These are phyloP conservation scores for Leucophenga varia DNA, from an alignment of 1,140 invertebrate species.

Conservation along the genomic window DNA sequence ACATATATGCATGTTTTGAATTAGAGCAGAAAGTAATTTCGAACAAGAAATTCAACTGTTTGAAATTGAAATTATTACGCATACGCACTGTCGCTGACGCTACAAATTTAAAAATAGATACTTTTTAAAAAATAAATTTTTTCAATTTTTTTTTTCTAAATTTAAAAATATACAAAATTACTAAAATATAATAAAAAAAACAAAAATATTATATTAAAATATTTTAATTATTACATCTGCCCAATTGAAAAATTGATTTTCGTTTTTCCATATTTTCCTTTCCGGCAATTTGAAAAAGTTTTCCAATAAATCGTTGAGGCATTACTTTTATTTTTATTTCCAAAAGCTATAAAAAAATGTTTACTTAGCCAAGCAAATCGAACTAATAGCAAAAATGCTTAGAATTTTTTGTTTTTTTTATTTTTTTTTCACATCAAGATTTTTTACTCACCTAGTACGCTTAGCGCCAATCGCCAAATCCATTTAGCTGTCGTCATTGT, in stretches of 20 bases:
- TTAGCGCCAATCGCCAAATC: conserved; percentile 39
- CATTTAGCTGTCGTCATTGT: conserved; percentile 55
- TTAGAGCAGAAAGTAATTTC: conserved; percentile 13
- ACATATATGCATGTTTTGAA: conserved; percentile 27
- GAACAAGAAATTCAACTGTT: conserved; percentile 5
- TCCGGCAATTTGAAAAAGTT: not conserved
- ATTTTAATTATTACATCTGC: too few species aligned
- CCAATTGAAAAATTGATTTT: too few species aligned
- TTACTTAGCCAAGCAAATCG: conserved; percentile 27
- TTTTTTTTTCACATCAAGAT: not conserved
- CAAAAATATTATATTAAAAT: too few species aligned
- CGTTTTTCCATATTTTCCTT: too few species aligned
- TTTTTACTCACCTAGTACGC: conserved; percentile 38
- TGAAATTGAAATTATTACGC: conserved; percentile 18
- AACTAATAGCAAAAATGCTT: conserved; percentile 37
- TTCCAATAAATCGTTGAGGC: too few species aligned
- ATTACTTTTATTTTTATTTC: too few species aligned
- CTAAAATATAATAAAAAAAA: conserved; percentile 12
- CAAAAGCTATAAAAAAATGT: too few species aligned
- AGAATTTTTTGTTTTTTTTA: not conserved
- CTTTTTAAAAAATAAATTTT: too few species aligned
- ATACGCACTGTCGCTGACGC: conserved; percentile 9
- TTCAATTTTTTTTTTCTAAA: too few species aligned
- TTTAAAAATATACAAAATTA: conserved; percentile 11
- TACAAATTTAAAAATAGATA: too few species aligned